These are phyloP conservation scores for Hydropsyche tenuis DNA, from an alignment of 1,140 invertebrate genomes.

Conservation along the genomic window DNA sequence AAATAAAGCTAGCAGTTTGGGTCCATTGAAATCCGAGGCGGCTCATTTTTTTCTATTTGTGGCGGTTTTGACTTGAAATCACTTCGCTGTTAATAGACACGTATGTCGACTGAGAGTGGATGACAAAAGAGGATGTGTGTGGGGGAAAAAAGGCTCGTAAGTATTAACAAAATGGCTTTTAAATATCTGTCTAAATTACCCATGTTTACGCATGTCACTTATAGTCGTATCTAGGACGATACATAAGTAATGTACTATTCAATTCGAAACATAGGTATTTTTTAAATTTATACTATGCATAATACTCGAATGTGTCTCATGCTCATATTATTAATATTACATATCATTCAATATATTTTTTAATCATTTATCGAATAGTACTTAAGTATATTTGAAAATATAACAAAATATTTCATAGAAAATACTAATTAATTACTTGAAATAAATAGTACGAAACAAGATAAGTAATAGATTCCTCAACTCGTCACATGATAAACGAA, in stretches of 20 bases:
- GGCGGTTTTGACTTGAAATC: constrained; percentile 38
- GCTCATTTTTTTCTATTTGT: constrained; percentile 32
- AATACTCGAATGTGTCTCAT: too few species aligned
- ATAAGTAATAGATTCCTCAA: too few species aligned
- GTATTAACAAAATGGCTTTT: constrained; percentile 46
- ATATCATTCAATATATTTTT: too few species aligned
- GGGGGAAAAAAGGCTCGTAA: constrained; percentile 41
- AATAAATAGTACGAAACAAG: too few species aligned
- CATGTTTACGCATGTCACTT: constrained; percentile 47
- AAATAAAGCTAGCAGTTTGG: constrained; percentile 5
- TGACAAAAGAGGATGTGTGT: constrained; percentile 41
- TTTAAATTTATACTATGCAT: too few species aligned
- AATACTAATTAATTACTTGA: too few species aligned
- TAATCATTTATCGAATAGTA: too few species aligned
- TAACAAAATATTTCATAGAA: too few species aligned
- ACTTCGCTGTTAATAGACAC: constrained; percentile 27
- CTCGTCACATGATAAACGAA: not conserved
- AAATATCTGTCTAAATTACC: constrained; percentile 48
- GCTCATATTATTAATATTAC: too few species aligned
- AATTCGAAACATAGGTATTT: constrained; percentile 9
- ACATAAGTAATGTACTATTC: constrained; percentile 3
- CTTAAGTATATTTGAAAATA: too few species aligned
- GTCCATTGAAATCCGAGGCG: constrained; percentile 23
- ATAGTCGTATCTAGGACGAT: constrained; percentile 3
- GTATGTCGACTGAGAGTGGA: constrained; percentile 2